These are phyloP conservation scores for Shargacucullia verbasci DNA, from an alignment of 2,888 invertebrate species.

Conservation along the genomic window DNA sequence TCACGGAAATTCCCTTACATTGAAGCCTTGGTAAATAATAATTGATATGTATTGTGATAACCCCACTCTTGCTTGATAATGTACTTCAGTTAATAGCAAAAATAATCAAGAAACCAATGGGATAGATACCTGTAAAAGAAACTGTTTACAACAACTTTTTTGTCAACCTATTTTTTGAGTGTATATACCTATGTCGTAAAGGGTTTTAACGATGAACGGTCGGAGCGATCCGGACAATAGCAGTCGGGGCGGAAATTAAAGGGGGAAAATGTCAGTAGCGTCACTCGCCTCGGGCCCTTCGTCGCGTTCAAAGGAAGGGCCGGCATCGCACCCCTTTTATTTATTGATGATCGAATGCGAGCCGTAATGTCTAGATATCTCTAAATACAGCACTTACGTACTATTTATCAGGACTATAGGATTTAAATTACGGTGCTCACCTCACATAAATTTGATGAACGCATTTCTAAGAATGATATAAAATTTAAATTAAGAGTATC, in stretches of 20 bases:
- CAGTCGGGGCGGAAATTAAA: conserved; percentile 17
- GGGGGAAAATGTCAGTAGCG: conserved; percentile 34
- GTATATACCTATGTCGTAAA: too few relatives aligned
- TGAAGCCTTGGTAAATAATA: too few relatives aligned
- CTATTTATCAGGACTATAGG: background rate
- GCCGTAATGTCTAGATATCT: too few relatives aligned
- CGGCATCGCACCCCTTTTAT: conserved; percentile 14
- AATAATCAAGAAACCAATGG: too few relatives aligned
- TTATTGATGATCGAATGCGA: background rate
- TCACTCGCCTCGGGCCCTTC: conserved; percentile 18
- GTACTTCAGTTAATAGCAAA: too few relatives aligned
- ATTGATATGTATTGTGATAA: too few relatives aligned
- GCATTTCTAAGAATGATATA: conserved; percentile 19
- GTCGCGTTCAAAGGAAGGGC: conserved; percentile 13
- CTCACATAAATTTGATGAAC: conserved; percentile 27
- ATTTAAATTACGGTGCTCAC: conserved; percentile 31
- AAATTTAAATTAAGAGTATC: background rate
- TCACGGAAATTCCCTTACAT: too few relatives aligned
- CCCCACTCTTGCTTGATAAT: too few relatives aligned
- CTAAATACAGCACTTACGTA: background rate
- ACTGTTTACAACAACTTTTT: too few relatives aligned
- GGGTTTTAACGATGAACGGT: background rate
- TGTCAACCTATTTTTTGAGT: too few relatives aligned
- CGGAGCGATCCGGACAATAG: conserved; percentile 33
- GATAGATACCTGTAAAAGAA: too few relatives aligned